Base-by-base conservation (phyloP, 2,113 vertebrate species). In the Fulmarus glacialis region DNA sequence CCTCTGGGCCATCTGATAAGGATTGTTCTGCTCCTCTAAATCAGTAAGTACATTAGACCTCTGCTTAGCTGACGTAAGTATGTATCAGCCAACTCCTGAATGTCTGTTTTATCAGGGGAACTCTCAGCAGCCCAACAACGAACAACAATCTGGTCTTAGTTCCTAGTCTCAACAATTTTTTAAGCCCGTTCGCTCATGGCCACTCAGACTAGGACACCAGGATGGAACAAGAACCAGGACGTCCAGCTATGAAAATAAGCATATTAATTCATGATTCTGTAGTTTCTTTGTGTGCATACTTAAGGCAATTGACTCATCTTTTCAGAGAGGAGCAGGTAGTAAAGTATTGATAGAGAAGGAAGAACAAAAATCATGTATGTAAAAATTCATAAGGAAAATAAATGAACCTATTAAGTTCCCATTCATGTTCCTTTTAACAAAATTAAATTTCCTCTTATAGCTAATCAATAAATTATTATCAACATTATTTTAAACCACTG, bases 1-100 rank as follows among this genome's bases (percentile, higher is more conserved):
- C 62, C 73, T 90, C 58, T 90, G 71, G 89, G 58, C 47, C 75
- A 95, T 87, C 91, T 93, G 95, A 93, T 89, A 96, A 94, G 77
- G 36, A 32, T 1, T 91, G 73, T 22, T 93, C 64, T 81, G 48
- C 15, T 91, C 43, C 60, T 68, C 80, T 82, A 9, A 63, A 93
- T 55, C 87, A 87, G 24, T 53, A 83, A 75, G 72, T 32, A 38
- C 81, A 45, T 42, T 5, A 68, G 67, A 81, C 48, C 86, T 58
- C 73, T 64, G 68, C 62, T 34, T 40, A 68, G 82, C 52, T 90
- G 91, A 96, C 15, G 12, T 64, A 81, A 86, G n/a, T 13, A 52
- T 4, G 3, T 42, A 83, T 56, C 72, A 71, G 68, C n/a, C 81
- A 92, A 30, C 56, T 93, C 80, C 66, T 34, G 18, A 67, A 75